Percentiles rank a stretch among this genome's conserved stretches.
Evolutionary conservation across 2,113 vertebrate genomes (phyloP).

Genomic region (Stercorarius parasiticus): DNA sequence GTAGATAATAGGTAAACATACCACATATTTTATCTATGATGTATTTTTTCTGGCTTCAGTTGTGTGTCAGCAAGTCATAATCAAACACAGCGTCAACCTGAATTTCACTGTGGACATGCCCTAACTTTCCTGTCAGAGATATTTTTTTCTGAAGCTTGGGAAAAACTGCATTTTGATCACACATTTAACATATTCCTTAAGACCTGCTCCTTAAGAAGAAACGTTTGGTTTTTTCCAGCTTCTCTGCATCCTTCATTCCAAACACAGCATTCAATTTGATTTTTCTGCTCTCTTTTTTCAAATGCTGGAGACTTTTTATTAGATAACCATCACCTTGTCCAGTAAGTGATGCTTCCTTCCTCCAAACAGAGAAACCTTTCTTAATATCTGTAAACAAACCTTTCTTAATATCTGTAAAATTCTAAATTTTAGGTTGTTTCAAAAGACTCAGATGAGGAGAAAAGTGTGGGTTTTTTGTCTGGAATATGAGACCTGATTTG

Average conservation of each 20-base stretch:
- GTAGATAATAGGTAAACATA: not conserved
- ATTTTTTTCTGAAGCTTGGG: not conserved
- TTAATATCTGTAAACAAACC: not conserved
- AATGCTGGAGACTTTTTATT: not conserved
- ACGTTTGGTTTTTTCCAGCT: rapidly evolving
- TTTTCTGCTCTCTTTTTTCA: not conserved
- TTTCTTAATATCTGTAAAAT: not conserved
- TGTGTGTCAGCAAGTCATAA: not conserved
- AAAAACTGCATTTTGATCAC: not conserved
- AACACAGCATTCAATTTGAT: not conserved
- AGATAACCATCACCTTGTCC: not conserved
- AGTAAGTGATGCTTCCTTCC: not conserved
- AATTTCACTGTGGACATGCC: not conserved
- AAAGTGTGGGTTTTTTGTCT: not conserved
- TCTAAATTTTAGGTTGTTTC: not conserved
- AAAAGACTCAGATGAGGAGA: not conserved
- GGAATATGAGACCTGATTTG: not conserved
- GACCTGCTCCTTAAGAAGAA: not conserved
- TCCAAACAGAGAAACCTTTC: not conserved
- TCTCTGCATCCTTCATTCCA: not conserved
- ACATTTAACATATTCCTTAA: not conserved
- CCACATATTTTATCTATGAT: not conserved
- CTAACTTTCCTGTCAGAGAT: not conserved
- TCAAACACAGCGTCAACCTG: not conserved
- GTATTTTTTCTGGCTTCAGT: not conserved